Evolutionary conservation across 2,797 vertebrate species (phyloP).

Genomic region (Halcyon chelicuti): DNA sequence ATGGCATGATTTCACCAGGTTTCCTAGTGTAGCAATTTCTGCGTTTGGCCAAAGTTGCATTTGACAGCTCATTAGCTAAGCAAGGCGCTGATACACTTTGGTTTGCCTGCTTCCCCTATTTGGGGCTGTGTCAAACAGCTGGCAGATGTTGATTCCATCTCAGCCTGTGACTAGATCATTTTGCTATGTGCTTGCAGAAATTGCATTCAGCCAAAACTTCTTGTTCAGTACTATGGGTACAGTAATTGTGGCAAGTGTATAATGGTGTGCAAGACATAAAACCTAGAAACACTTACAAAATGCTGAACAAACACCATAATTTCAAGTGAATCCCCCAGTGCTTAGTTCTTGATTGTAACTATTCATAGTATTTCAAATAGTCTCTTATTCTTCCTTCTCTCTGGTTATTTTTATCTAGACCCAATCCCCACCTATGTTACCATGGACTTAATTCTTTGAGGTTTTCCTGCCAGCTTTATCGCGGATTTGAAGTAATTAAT

Average conservation of each 20-base stretch:
- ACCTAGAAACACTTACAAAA: neutral
- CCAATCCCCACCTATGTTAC: neutral
- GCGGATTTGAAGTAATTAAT: neutral
- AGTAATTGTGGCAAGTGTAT: neutral
- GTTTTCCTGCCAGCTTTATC: neutral
- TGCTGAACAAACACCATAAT: neutral
- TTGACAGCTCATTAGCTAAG: neutral
- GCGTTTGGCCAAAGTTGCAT: neutral
- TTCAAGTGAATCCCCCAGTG: neutral
- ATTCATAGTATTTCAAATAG: neutral
- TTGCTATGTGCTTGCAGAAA: neutral
- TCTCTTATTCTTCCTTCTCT: neutral
- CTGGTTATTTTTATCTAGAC: neutral
- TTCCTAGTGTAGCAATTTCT: neutral
- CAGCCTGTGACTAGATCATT: neutral
- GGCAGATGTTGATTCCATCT: neutral
- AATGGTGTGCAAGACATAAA: neutral
- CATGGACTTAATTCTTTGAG: neutral
- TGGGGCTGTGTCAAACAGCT: neutral
- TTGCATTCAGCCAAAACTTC: neutral
- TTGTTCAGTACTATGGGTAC: neutral
- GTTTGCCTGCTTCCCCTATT: neutral
- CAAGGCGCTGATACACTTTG: neutral
- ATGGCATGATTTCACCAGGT: neutral
- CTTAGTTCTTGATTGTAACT: neutral